These are phyloP conservation scores for Apocrypta bakeri DNA, from an alignment of 1,140 invertebrate genomes.

Conservation along the genomic window DNA sequence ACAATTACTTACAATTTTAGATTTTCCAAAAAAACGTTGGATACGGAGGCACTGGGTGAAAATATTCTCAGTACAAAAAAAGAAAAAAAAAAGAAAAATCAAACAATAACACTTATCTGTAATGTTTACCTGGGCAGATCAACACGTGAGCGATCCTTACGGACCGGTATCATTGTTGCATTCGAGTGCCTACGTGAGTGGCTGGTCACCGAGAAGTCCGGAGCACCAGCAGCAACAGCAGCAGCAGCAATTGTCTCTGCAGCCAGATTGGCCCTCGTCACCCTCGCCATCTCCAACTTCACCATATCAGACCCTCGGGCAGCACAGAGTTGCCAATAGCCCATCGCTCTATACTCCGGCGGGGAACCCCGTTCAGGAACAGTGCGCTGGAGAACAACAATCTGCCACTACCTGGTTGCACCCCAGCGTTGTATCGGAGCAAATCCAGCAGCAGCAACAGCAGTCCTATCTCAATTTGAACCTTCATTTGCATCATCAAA, in stretches of 20 bases:
- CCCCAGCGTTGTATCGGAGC: slow-evolving; percentile 62
- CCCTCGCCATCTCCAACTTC: slow-evolving; percentile 69
- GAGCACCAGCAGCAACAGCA: slow-evolving; percentile 58
- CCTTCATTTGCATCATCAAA: slow-evolving; percentile 71
- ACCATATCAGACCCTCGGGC: slow-evolving; percentile 57
- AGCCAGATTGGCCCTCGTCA: slow-evolving; percentile 68
- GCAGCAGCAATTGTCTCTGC: slow-evolving; percentile 19
- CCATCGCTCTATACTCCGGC: slow-evolving; percentile 64
- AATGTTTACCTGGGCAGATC: no score
- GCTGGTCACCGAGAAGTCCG: slow-evolving; percentile 70
- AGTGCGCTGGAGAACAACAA: slow-evolving; percentile 55
- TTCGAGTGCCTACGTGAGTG: slow-evolving; percentile 69
- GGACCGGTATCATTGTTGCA: slow-evolving; percentile 69
- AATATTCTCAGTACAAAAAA: no score
- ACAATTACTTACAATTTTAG: no score
- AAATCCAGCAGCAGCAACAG: slow-evolving; percentile 66
- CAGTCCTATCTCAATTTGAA: slow-evolving; percentile 72
- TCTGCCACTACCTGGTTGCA: slow-evolving; percentile 69
- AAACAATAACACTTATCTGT: no score
- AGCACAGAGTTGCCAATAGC: slow-evolving; percentile 58
- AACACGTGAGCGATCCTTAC: slow-evolving; percentile 67
- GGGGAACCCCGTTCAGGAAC: slow-evolving; percentile 60
- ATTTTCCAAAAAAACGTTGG: no score
- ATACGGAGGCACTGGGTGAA: no score
- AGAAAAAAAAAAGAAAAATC: no score